Evolutionary conservation across 2,888 invertebrate species (phyloP), one percentile per base, ranked within the genome.

Genomic region (Zaprionus lineosus): DNA sequence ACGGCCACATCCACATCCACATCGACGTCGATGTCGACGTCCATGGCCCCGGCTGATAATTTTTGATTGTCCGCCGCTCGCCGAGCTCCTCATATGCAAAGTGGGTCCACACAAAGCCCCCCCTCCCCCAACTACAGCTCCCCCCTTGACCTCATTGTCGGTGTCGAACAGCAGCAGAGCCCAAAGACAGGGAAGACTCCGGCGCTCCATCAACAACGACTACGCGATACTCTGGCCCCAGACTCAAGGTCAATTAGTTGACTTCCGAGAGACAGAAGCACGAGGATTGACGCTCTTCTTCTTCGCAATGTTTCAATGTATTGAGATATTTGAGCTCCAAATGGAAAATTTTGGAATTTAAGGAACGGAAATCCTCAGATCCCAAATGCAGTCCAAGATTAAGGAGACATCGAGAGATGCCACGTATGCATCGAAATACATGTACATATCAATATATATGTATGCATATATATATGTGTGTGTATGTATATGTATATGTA

Each of bases 41-140:
- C 53, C 40, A n/a, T n/a, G 52, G 39, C 55, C 39, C 61, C 55
- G 67, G 34, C 76, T 65, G 78, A 81, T 77, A 74, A 77, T 68
- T 71, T 69, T 55, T 75, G 69, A 79, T 75, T 72, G 78, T 68
- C 67, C 40, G 33, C 40, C 36, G 33, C 36, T 39, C 24, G 19
- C 48, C 3, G 11, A 16, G 52, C 52, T 24, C 36, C 65, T 73
- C 64, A 73, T 78, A 78, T 78, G 72, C 69, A 70, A 63, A 68
- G 59, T 56, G 63, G 51, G 55, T 43, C 44, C 43, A 9, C 43
- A 33, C 16, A 39, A 58, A 16, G 52, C 34, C 44, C 58, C 53
- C 21, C 28, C 33, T 31, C 7, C 24, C 55, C 26, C 26, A 34
- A 26, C 37, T 8, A 15, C 41, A 37, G 16, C 34, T 12, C 19